Percentiles rank a stretch among this genome's conserved stretches.
These are phyloP conservation scores for Temnothorax unifasciatus DNA, from an alignment of 2,888 invertebrate genomes.

Conservation along the genomic window DNA sequence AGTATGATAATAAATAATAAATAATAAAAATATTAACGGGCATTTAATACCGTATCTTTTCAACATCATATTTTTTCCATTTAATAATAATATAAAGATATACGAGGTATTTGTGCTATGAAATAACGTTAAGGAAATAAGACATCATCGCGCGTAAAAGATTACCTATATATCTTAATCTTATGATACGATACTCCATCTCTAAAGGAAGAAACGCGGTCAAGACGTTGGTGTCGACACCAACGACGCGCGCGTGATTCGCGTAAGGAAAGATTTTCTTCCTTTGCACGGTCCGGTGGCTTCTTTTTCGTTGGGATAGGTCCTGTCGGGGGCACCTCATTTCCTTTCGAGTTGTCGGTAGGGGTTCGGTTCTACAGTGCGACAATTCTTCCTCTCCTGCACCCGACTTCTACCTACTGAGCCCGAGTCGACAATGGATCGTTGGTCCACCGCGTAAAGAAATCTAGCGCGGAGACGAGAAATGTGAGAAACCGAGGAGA, in stretches of 20 bases:
- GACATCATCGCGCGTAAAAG: background rate
- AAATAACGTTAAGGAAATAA: constrained; percentile 7
- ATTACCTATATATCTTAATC: constrained; percentile 49
- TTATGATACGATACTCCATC: constrained; percentile 29
- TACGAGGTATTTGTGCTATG: background rate
- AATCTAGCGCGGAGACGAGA: constrained; percentile 67
- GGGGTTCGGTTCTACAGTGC: constrained; percentile 70
- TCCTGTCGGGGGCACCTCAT: constrained; percentile 77
- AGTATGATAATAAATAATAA: background rate
- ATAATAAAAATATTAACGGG: background rate
- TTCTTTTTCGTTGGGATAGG: constrained; percentile 77
- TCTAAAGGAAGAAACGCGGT: constrained; percentile 47
- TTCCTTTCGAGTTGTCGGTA: constrained; percentile 75
- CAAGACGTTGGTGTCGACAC: constrained; percentile 41
- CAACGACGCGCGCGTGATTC: constrained; percentile 61
- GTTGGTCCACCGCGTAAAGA: constrained; percentile 71
- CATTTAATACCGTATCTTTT: background rate
- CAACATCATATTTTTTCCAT: background rate
- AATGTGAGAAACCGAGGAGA: constrained; percentile 53
- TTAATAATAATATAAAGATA: background rate
- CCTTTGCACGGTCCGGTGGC: constrained; percentile 68
- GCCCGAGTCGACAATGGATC: constrained; percentile 76
- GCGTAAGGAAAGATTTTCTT: constrained; percentile 68
- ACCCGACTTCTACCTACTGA: constrained; percentile 69
- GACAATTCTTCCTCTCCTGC: constrained; percentile 61